Evolutionary conservation across 1,140 invertebrate genomes (phyloP).

Genomic region (Physella acuta): DNA sequence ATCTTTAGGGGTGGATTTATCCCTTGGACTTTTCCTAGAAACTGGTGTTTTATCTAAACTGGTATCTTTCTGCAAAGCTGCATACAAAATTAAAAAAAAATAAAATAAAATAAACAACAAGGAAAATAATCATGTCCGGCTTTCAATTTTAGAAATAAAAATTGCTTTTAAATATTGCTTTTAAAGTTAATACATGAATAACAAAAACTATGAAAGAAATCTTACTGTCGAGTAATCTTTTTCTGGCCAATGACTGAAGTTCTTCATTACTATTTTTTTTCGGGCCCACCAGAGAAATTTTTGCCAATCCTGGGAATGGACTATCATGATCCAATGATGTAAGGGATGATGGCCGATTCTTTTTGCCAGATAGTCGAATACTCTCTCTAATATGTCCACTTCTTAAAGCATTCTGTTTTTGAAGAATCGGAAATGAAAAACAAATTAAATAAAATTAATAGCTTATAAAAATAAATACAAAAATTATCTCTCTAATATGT

Average conservation of each 20-base stretch:
- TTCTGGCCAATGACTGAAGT: constrained; percentile 6
- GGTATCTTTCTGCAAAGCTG: not conserved
- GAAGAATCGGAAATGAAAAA: not conserved
- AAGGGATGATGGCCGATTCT: constrained; percentile 28
- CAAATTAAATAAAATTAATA: not conserved
- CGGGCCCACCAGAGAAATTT: constrained; percentile 17
- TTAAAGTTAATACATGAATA: not conserved
- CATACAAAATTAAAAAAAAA: not conserved
- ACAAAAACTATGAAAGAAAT: constrained; percentile 24
- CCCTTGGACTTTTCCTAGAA: constrained; percentile 11
- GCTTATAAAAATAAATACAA: not conserved
- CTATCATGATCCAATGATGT: constrained; percentile 27
- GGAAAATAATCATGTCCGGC: constrained; percentile 1
- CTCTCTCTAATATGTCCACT: constrained; percentile 36
- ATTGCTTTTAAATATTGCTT: not conserved
- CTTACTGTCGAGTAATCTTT: constrained; percentile 28
- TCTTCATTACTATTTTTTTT: not conserved
- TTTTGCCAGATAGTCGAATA: constrained; percentile 30
- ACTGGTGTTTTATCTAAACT: constrained; percentile 18
- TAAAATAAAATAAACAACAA: not conserved
- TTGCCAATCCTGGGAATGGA: constrained; percentile 23
- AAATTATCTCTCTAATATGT: not conserved
- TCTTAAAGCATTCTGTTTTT: constrained; percentile 38
- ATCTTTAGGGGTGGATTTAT: not conserved
- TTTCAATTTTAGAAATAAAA: not conserved